phyloP scores from a whole-genome alignment of 2,113 vertebrate genomes.

The Hipposideros armiger region DNA sequence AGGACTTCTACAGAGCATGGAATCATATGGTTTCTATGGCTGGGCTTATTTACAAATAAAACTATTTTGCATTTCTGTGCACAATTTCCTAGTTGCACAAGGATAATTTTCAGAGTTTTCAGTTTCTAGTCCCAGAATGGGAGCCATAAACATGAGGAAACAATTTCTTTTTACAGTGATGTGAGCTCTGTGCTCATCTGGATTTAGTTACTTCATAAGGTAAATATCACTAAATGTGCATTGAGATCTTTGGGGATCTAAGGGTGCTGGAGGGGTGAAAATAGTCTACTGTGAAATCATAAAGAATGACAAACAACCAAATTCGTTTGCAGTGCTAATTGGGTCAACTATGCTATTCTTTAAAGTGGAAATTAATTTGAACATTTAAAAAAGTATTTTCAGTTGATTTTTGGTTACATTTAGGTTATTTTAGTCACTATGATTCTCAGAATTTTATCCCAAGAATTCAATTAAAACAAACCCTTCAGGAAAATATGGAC shows the following conservation, averaged over 20 bases:
- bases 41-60: constrained; percentile 74
- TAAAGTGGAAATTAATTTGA: constrained; percentile 68
- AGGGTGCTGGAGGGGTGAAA: constrained; percentile 19
- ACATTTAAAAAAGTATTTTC: constrained; percentile 64
- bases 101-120: constrained; percentile 64
- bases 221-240: constrained; percentile 75
- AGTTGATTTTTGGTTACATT: constrained; percentile 73
- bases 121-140: constrained; percentile 51
- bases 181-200: constrained; percentile 72
- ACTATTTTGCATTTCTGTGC: constrained; percentile 57
- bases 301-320: constrained; percentile 56
- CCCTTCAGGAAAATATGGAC: constrained; percentile 55
- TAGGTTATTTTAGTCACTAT: constrained; percentile 70
- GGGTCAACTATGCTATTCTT: constrained; percentile 58
- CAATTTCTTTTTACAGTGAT: constrained; percentile 76
- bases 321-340: constrained; percentile 70
- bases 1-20: constrained; percentile 14
- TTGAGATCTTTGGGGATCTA: constrained; percentile 50
- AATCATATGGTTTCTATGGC: not conserved
- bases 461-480: constrained; percentile 72
- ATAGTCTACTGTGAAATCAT: constrained; percentile 53
- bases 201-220: constrained; percentile 82
- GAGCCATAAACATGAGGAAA: constrained; percentile 73
- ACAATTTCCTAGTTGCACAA: constrained; percentile 58
- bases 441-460: constrained; percentile 72